phyloP scores from a whole-genome alignment of 1,140 invertebrate species.

The Magallana gigas region DNA sequence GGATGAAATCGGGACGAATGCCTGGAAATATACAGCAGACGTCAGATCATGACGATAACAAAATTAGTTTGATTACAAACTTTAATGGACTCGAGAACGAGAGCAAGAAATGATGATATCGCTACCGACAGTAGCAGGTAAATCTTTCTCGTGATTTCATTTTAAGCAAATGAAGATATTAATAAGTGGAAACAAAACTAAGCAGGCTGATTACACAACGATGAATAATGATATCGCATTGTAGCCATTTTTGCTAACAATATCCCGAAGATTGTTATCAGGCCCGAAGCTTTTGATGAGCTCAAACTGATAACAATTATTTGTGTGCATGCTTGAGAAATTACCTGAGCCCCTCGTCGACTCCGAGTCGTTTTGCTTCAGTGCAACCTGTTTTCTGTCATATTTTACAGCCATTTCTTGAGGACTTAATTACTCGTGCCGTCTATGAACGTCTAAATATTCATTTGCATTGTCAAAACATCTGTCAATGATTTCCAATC shows the following conservation, averaged over 20 bases:
- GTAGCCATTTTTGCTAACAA: slow-evolving; percentile 6
- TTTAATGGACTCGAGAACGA: slow-evolving; percentile 16
- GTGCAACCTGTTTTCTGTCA: slow-evolving; percentile 35
- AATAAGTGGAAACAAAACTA: slow-evolving; percentile 31
- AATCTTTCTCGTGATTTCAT: background rate
- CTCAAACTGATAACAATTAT: slow-evolving; percentile 21
- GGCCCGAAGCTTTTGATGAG: background rate
- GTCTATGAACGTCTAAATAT: slow-evolving; percentile 32
- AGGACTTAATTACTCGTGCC: slow-evolving; percentile 25
- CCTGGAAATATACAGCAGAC: slow-evolving; percentile 21
- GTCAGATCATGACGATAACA: background rate
- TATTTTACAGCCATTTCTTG: background rate
- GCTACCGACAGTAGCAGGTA: background rate
- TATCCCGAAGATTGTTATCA: slow-evolving; percentile 22
- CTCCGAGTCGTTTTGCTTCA: slow-evolving; percentile 22
- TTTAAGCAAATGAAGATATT: background rate
- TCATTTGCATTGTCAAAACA: slow-evolving; percentile 36
- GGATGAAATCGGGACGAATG: background rate
- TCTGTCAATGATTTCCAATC: slow-evolving; percentile 16
- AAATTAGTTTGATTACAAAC: slow-evolving; percentile 32
- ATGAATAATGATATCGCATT: background rate
- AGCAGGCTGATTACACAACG: slow-evolving; percentile 13
- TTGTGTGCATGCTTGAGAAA: slow-evolving; percentile 28
- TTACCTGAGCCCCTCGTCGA: slow-evolving; percentile 8
- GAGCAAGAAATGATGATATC: background rate